Percentiles rank a stretch among this genome's conserved stretches.
Evolutionary conservation across 1,140 invertebrate genomes (phyloP).

Genomic region (Monochamus saltuarius): DNA sequence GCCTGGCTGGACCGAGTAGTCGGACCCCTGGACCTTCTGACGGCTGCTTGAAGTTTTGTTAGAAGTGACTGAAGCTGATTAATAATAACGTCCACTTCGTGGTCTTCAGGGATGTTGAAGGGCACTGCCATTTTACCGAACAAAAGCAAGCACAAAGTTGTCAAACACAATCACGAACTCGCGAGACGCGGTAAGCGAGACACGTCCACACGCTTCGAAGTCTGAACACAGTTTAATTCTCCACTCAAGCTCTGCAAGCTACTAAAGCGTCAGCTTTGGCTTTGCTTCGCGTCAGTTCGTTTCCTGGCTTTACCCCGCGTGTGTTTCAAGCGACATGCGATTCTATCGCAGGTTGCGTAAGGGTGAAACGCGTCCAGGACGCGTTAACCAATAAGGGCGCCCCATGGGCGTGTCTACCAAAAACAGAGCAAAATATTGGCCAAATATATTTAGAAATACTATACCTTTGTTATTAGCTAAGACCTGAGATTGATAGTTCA

Average conservation of each 20-base stretch:
- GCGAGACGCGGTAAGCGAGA: slow-evolving; percentile 17
- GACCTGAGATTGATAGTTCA: slow-evolving; percentile 10
- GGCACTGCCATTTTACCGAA: slow-evolving; percentile 50
- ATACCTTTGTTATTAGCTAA: slow-evolving; percentile 32
- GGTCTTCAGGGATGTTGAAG: slow-evolving; percentile 50
- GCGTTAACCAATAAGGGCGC: slow-evolving; percentile 33
- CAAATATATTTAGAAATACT: slow-evolving; percentile 39
- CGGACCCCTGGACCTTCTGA: slow-evolving; percentile 3
- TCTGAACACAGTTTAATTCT: slow-evolving; percentile 27
- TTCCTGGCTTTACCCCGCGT: slow-evolving; percentile 27
- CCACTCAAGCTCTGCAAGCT: slow-evolving; percentile 7
- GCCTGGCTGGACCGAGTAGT: background rate
- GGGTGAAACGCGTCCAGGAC: slow-evolving; percentile 27
- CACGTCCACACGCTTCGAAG: slow-evolving; percentile 30
- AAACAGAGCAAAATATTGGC: slow-evolving; percentile 45
- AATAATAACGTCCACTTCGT: slow-evolving; percentile 38
- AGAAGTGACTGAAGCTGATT: slow-evolving; percentile 32
- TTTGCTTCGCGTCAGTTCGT: slow-evolving; percentile 7
- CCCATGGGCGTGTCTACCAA: slow-evolving; percentile 43
- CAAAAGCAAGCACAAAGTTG: slow-evolving; percentile 15
- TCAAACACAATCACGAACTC: slow-evolving; percentile 28
- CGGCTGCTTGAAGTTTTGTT: slow-evolving; percentile 25
- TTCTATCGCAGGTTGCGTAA: slow-evolving; percentile 13
- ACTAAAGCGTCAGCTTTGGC: slow-evolving; percentile 9
- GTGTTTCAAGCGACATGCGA: slow-evolving; percentile 10